Conservation (phyloP, 2,113 vertebrate genomes). For the Hyla sarda region DNA sequence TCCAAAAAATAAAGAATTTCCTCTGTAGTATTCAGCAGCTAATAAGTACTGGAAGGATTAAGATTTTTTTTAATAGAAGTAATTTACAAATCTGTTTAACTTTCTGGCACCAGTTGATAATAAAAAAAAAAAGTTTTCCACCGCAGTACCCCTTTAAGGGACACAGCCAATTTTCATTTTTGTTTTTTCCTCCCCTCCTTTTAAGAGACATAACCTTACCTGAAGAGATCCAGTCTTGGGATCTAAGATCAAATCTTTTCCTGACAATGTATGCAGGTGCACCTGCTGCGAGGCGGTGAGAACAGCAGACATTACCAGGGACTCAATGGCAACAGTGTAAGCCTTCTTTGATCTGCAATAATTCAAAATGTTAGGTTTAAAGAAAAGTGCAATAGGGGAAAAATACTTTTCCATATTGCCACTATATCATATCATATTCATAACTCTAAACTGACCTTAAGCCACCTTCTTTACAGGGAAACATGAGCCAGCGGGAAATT, state of each 20-base stretch:
- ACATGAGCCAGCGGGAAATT: constrained; percentile 65
- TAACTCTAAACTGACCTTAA: not conserved
- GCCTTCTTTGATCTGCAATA: constrained; percentile 42
- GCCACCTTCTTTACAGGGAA: constrained; percentile 22
- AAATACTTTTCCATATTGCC: not conserved
- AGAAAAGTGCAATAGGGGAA: not conserved
- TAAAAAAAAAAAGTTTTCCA: too few relatives aligned
- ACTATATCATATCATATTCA: not conserved
- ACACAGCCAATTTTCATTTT: too few relatives aligned
- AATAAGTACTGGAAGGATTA: too few relatives aligned
- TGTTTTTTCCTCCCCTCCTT: too few relatives aligned
- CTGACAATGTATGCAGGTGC: constrained; percentile 30
- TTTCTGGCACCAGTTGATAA: too few relatives aligned
- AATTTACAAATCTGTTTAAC: too few relatives aligned
- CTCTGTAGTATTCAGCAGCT: too few relatives aligned
- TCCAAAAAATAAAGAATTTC: too few relatives aligned
- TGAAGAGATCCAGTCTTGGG: constrained; percentile 40
- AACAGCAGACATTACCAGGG: constrained; percentile 23
- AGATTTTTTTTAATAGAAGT: too few relatives aligned
- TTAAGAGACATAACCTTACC: too few relatives aligned
- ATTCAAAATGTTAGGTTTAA: not conserved
- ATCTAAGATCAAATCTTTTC: constrained; percentile 14
- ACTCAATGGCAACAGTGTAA: constrained; percentile 16
- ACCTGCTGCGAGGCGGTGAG: constrained; percentile 12
- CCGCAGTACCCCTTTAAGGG: too few relatives aligned